Evolutionary conservation across 2,113 vertebrate species (phyloP), one percentile per base, ranked within the genome.

Genomic region (Aegithalos caudatus): DNA sequence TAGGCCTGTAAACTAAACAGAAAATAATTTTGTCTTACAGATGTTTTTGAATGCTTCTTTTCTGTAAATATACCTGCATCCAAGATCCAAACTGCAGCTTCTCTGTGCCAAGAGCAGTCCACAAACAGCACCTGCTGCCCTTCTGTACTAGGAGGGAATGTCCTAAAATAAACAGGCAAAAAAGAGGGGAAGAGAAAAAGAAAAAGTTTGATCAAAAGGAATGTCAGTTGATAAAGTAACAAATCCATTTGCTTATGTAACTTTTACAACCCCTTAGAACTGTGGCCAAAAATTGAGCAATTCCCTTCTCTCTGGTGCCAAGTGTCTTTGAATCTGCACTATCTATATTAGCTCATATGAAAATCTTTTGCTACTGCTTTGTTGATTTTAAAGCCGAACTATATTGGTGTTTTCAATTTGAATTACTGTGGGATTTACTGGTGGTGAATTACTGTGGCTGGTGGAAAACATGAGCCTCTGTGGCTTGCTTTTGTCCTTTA

Each of bases 241-340:
- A 88, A 83, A 92, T 51, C 73, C n/a, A 44, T 90, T 82, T 62
- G 33, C 58, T 79, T 51, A 80, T 1, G 2, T 76, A 88, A 61
- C 57, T 86, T 92, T 71, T 85, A 93, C 81, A 89, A 42, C 21
- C 50, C 40, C 50, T 56, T 62, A 82, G 64, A 91, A 61, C 37
- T 45, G 51, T 24, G 38, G 82, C 90, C 81, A 93, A 80, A 92
- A 72, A 85, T 74, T 51, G 83, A 94, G 79, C 81, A 89, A 91
- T 61, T 78, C 81, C 35, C 24, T 53, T 77, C 2, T 6, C 33
- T 50, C 35, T 48, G 38, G 23, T 56, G 73, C 76, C 91, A 90
- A 91, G 62, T 73, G 91, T 45, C 79, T 80, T 77, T 73, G 78
- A 47, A 4, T 73, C 60, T 84, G 61, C 45, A 57, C 53, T 62